These are phyloP conservation scores for Hymenochirus boettgeri DNA, from an alignment of 2,113 vertebrate species.

Conservation along the genomic window DNA sequence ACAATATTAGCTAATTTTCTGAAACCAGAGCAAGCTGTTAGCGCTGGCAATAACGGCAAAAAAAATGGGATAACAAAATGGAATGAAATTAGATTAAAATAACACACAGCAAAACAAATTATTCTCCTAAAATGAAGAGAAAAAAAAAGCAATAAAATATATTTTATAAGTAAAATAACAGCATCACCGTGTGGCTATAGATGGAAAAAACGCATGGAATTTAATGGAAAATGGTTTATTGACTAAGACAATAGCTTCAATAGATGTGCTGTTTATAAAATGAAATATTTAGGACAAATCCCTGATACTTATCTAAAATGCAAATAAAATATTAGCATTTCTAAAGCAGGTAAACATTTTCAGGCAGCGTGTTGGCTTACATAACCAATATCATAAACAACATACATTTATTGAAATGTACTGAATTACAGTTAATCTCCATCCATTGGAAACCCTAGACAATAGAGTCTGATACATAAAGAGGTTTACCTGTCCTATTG, in stretches of 20 bases:
- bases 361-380: no score
- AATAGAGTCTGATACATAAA: no score
- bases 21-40: slow-evolving; percentile 56
- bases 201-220: slow-evolving; percentile 35
- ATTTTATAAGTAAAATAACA: slow-evolving; percentile 53
- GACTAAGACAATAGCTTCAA: no score
- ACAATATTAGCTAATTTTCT: slow-evolving; percentile 61
- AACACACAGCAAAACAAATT: slow-evolving; percentile 73
- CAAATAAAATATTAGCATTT: no score
- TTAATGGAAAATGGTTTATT: not conserved
- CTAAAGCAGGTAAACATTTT: no score
- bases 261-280: not conserved
- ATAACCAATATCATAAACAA: no score
- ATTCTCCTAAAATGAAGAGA: slow-evolving; percentile 59
- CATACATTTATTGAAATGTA: no score
- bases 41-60: slow-evolving; percentile 60
- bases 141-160: slow-evolving; percentile 6
- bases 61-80: slow-evolving; percentile 62
- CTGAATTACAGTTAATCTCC: no score
- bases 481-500: no score
- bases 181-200: slow-evolving; percentile 58
- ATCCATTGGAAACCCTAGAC: no score
- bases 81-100: slow-evolving; percentile 69
- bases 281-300: no score
- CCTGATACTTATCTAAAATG: no score